Percentiles rank a stretch among this genome's conserved stretches.
Conservation (phyloP, 2,888 invertebrate genomes). For the Stenolophus ochropezus region DNA sequence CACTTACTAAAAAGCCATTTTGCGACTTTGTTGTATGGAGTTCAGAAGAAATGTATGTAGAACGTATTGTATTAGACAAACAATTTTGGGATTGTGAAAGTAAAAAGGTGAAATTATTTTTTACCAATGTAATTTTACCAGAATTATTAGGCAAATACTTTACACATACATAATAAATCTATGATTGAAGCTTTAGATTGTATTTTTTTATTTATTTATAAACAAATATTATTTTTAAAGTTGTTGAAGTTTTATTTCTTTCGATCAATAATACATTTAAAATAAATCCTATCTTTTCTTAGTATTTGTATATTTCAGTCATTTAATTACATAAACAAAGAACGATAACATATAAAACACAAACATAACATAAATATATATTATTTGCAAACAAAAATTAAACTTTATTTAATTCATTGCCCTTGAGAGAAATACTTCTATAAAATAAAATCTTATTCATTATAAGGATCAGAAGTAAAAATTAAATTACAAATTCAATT, state of each 20-base stretch:
- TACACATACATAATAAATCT: neutral
- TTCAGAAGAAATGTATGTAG: neutral
- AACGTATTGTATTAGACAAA: neutral
- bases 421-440: no score
- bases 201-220: neutral
- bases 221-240: neutral
- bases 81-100: neutral
- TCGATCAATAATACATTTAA: no score
- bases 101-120: neutral
- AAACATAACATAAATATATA: no score
- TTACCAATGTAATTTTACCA: neutral
- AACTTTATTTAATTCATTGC: no score
- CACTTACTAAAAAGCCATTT: neutral
- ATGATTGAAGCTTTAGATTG: neutral
- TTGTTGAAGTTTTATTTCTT: no score
- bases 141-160: constrained; percentile 4
- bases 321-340: no score
- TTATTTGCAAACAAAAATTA: no score
- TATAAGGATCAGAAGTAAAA: neutral
- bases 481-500: neutral
- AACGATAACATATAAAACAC: no score
- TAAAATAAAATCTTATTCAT: no score
- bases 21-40: neutral
- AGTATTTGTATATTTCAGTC: no score
- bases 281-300: no score